Evolutionary conservation across 1,140 invertebrate genomes (phyloP), one percentile per base, ranked within the genome.

Genomic region (Rhopalosiphum maidis): DNA sequence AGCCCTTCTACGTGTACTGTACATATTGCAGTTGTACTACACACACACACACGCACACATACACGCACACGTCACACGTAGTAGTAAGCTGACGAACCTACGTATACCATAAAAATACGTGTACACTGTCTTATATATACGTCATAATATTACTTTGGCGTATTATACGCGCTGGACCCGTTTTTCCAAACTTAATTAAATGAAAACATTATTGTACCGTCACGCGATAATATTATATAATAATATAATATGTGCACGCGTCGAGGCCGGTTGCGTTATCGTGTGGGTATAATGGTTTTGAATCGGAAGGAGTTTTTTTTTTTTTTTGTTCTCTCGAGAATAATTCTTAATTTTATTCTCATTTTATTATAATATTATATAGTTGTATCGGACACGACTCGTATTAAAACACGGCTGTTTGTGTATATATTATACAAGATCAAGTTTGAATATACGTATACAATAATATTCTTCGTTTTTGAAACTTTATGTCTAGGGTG

Each of bases 161-260:
- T n/a, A 77, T 77, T 87, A 51, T 18, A 86, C 37, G 30, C 43
- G 30, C n/a, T 11, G 37, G 21, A 88, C n/a, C n/a, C 87, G 87
- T 88, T 88, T 88, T 88, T n/a, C 46, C n/a, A 9, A 21, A 35
- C n/a, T 48, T 88, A 88, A 88, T 88, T 88, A 88, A 88, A 88
- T 23, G n/a, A 88, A 48, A 48, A 48, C 51, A 88, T 51, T 88
- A 88, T 35, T 48, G 35, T 51, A 48, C n/a, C 25, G 4, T 8
- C 18, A 51, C 18, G 30, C 18, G 46, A 48, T 46, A 48, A n/a
- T 18, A 22, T 51, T 21, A 3, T 46, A 35, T 82, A 35, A 55
- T 82, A 35, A 41, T 41, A 18, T 35, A 21, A 35, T 18, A 48
- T 51, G n/a, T 35, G 46, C 48, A 9, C 87, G 2, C 41, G 30